These are phyloP conservation scores for Thamnophis sirtalis DNA, from an alignment of 2,113 vertebrate species.

Conservation along the genomic window DNA sequence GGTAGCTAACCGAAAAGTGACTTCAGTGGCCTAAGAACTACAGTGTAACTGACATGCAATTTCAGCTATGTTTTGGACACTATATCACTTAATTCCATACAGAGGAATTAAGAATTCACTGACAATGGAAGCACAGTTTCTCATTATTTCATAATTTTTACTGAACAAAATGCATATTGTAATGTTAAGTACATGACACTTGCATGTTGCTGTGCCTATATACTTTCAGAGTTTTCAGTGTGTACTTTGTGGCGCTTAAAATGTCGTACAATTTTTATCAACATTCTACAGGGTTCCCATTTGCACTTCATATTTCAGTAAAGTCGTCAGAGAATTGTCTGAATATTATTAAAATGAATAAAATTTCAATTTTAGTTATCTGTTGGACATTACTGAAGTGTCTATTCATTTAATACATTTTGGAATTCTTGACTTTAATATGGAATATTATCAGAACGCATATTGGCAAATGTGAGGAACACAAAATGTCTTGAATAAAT, in stretches of 20 bases:
- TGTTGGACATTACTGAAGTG: conserved; percentile 76
- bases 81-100: background rate
- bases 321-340: conserved; percentile 76
- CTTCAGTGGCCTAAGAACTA: conserved; percentile 23
- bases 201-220: conserved; percentile 81
- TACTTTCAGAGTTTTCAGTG: conserved; percentile 82
- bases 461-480: conserved; percentile 36
- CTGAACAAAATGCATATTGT: conserved; percentile 80
- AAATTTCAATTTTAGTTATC: conserved; percentile 78
- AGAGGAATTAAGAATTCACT: conserved; percentile 64
- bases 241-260: conserved; percentile 78
- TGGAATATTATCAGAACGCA: conserved; percentile 44
- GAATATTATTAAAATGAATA: conserved; percentile 75
- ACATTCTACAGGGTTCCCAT: conserved; percentile 78
- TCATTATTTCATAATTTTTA: conserved; percentile 56
- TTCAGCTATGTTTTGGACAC: conserved; percentile 45
- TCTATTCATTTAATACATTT: conserved; percentile 69
- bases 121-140: conserved; percentile 49
- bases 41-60: conserved; percentile 26
- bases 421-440: conserved; percentile 36
- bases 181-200: conserved; percentile 80
- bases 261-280: conserved; percentile 76
- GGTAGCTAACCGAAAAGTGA: background rate
- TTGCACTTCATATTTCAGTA: conserved; percentile 75
- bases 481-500: background rate